A percentile compares a stretch with the other conserved stretches of the same genome.
Evolutionary conservation across 2,113 vertebrate genomes (phyloP).

Genomic region (Furnarius figulus): DNA sequence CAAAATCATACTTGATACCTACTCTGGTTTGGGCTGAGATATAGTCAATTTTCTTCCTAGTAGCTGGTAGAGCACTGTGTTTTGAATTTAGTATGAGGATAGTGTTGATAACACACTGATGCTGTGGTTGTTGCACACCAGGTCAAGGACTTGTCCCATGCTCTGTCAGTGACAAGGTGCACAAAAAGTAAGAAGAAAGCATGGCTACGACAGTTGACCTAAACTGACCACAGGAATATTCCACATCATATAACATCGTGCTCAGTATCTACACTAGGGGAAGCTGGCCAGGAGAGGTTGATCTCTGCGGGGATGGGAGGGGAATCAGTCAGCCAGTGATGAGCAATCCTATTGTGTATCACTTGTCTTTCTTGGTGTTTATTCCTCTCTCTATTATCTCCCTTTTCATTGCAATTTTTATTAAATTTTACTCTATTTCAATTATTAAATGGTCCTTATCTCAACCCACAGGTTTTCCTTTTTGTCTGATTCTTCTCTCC

Average conservation of each 20-base stretch:
- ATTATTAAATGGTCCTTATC: neutral
- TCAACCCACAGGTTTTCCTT: neutral
- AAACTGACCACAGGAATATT: neutral
- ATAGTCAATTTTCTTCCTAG: neutral
- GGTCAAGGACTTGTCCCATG: neutral
- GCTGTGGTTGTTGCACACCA: neutral
- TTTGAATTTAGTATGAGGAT: neutral
- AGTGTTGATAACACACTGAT: neutral
- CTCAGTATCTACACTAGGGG: neutral
- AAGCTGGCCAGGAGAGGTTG: neutral
- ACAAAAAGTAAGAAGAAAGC: neutral
- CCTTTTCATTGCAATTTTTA: neutral
- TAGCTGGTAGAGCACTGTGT: neutral
- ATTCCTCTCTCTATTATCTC: neutral
- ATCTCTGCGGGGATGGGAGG: neutral
- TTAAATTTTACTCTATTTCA: neutral
- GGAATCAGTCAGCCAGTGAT: neutral
- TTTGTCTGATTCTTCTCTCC: neutral
- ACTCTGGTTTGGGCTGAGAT: neutral
- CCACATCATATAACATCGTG: neutral
- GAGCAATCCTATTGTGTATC: neutral
- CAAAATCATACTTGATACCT: neutral
- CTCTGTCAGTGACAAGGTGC: neutral
- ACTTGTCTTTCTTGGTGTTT: neutral
- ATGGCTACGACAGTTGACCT: neutral